A percentile compares a stretch with the other conserved stretches of the same genome.
Evolutionary conservation across 2,888 invertebrate species (phyloP).

Genomic region (Acrobasis suavella): DNA sequence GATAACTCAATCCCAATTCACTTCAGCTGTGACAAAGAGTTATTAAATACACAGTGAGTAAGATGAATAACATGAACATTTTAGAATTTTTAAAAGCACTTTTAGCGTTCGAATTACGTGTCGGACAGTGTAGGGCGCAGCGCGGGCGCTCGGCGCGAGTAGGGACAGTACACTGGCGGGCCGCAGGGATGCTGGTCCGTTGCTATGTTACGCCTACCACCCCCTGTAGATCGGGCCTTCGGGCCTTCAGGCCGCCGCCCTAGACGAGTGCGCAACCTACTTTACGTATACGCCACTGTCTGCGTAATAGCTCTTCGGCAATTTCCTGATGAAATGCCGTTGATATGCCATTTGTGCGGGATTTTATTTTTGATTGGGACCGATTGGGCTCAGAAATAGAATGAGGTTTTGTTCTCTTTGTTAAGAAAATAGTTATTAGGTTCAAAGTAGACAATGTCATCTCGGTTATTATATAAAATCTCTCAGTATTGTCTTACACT

Average conservation of each 20-base stretch:
- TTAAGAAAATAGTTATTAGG: background rate
- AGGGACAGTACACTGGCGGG: constrained; percentile 61
- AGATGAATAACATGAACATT: constrained; percentile 75
- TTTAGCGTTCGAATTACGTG: constrained; percentile 14
- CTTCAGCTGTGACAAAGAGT: constrained; percentile 70
- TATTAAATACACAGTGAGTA: constrained; percentile 75
- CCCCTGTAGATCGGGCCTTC: constrained; percentile 53
- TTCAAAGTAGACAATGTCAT: too few relatives aligned
- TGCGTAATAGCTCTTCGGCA: constrained; percentile 75
- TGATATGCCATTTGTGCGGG: constrained; percentile 57
- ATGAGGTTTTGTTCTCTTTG: constrained; percentile 4
- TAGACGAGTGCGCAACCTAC: constrained; percentile 75
- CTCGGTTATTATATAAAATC: too few relatives aligned
- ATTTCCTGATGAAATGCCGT: constrained; percentile 74
- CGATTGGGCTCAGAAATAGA: constrained; percentile 25
- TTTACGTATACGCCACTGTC: constrained; percentile 75
- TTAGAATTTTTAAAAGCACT: constrained; percentile 22
- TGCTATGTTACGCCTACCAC: constrained; percentile 77
- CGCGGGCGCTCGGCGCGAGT: constrained; percentile 57
- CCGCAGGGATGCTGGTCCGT: constrained; percentile 73
- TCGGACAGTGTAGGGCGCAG: constrained; percentile 30
- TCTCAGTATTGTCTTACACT: too few relatives aligned
- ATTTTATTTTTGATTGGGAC: constrained; percentile 28
- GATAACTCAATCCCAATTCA: constrained; percentile 48
- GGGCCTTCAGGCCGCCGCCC: constrained; percentile 57